These are phyloP conservation scores for Resseliella maxima DNA, from an alignment of 2,888 invertebrate species.

Conservation along the genomic window DNA sequence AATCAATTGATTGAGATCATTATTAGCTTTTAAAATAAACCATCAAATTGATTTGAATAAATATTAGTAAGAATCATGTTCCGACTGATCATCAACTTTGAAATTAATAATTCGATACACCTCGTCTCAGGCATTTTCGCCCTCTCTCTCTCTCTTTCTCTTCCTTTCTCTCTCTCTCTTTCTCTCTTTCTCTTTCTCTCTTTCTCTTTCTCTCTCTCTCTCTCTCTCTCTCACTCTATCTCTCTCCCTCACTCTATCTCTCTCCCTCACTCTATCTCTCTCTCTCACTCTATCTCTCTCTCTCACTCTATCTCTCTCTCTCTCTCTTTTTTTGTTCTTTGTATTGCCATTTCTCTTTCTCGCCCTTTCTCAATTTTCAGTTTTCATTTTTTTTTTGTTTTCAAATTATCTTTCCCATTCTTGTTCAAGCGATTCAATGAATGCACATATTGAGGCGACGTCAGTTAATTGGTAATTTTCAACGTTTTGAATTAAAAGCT, in stretches of 20 bases:
- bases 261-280: no score
- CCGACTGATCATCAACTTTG: slow-evolving; percentile 26
- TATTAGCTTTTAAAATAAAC: slow-evolving; percentile 48
- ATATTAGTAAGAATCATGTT: slow-evolving; percentile 1
- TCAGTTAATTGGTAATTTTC: background rate
- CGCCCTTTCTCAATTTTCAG: no score
- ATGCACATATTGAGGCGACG: background rate
- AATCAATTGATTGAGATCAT: slow-evolving; percentile 53
- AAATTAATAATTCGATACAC: slow-evolving; percentile 45
- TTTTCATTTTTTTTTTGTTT: background rate
- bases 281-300: no score
- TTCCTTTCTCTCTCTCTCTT: no score
- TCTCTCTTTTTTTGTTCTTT: no score
- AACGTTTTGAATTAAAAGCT: background rate
- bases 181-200: background rate
- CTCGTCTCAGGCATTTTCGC: background rate
- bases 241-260: no score
- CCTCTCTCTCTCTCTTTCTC: background rate
- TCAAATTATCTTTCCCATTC: slow-evolving; percentile 18
- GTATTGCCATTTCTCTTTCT: background rate
- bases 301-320: no score
- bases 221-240: no score
- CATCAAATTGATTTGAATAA: slow-evolving; percentile 53
- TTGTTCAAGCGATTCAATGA: background rate
- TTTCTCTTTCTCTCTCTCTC: background rate